phyloP scores from a whole-genome alignment of 2,113 vertebrate genomes.

The Corvus cornix region DNA sequence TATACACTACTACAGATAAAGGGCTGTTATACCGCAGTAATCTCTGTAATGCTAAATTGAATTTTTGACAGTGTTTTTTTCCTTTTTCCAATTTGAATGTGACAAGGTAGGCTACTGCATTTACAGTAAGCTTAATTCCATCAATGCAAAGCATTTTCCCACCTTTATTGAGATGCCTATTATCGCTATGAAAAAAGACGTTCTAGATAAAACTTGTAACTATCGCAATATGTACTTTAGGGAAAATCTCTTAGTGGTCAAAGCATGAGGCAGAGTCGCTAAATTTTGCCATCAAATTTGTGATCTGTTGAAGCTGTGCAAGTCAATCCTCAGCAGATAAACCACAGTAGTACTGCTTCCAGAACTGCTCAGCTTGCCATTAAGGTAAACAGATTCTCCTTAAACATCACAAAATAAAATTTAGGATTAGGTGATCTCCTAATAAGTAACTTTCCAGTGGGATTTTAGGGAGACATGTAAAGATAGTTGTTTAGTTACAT shows the following conservation, averaged over 20 bases:
- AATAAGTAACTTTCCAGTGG: background rate
- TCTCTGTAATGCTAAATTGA: constrained; percentile 72
- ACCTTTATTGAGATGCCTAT: constrained; percentile 49
- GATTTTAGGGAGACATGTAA: background rate
- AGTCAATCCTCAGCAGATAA: background rate
- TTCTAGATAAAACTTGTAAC: background rate
- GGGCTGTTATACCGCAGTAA: constrained; percentile 63
- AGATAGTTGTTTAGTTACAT: background rate
- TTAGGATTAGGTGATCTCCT: background rate
- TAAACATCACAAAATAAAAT: background rate
- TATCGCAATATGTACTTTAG: background rate
- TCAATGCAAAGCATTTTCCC: constrained; percentile 14
- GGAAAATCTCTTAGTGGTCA: background rate
- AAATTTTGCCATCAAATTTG: background rate
- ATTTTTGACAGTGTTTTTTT: constrained; percentile 66
- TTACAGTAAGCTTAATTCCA: constrained; percentile 60
- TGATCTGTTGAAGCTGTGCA: background rate
- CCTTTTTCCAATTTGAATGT: constrained; percentile 54
- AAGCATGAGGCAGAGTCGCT: background rate
- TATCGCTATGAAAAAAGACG: background rate
- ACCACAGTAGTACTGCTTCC: background rate
- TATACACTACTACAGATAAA: constrained; percentile 72
- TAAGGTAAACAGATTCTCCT: background rate
- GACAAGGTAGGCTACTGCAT: constrained; percentile 52
- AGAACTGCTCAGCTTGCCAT: background rate